Conservation (phyloP, 2,113 vertebrate genomes). For the Siphamia tubifer region DNA sequence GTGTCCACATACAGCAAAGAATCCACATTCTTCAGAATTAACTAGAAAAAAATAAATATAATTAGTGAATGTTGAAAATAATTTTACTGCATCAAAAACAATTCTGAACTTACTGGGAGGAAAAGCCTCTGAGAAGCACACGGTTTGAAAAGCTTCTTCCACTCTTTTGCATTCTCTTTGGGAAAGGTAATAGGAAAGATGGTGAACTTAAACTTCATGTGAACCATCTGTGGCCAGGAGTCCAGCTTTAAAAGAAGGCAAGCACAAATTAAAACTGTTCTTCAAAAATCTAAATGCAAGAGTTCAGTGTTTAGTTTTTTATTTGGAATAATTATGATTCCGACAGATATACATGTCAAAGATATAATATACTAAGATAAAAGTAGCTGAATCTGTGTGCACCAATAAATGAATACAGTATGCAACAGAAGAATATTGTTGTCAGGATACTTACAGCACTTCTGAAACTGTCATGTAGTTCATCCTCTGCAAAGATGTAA, state of each 20-base stretch:
- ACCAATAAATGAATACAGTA: background rate
- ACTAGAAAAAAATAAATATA: conserved; percentile 75
- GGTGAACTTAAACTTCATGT: conserved; percentile 84
- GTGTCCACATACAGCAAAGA: conserved; percentile 95
- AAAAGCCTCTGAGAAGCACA: conserved; percentile 97
- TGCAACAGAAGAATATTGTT: too few relatives aligned
- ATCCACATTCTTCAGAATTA: conserved; percentile 92
- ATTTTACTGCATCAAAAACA: background rate
- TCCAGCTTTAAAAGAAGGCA: conserved; percentile 78
- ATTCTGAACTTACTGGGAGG: conserved; percentile 86
- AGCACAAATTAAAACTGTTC: background rate
- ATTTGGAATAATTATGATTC: too few relatives aligned
- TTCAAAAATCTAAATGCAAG: background rate
- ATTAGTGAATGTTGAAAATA: too few relatives aligned
- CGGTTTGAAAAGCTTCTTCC: conserved; percentile 97
- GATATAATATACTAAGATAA: background rate
- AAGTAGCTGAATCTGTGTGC: background rate
- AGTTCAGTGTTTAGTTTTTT: background rate
- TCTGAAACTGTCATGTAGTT: conserved; percentile 88
- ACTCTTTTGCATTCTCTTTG: conserved; percentile 85
- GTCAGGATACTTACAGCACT: conserved; percentile 79
- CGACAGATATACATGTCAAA: background rate
- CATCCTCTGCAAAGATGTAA: conserved; percentile 94
- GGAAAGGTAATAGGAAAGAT: conserved; percentile 94
- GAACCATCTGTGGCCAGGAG: conserved; percentile 80